phyloP scores from a whole-genome alignment of 2,888 invertebrate species.

The Amphimallon solstitiale region DNA sequence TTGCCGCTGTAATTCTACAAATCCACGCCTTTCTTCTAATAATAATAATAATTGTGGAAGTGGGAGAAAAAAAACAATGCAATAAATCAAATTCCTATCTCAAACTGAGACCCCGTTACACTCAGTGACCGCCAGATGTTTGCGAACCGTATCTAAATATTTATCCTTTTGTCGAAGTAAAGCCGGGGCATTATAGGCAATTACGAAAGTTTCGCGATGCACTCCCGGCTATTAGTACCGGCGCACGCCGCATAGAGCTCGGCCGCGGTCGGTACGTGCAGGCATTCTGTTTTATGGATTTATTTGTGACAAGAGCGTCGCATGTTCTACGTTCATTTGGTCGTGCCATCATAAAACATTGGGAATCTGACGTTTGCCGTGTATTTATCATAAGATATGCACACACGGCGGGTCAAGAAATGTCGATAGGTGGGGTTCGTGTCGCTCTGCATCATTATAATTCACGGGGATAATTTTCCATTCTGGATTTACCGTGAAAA shows the following conservation, averaged over 20 bases:
- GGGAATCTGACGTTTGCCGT: slow-evolving; percentile 18
- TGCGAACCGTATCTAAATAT: slow-evolving; percentile 35
- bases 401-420: neutral
- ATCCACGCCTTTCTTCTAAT: slow-evolving; percentile 21
- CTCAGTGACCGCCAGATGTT: slow-evolving; percentile 33
- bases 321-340: neutral
- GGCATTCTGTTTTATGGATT: slow-evolving; percentile 31
- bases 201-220: slow-evolving; percentile 34
- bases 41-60: no score
- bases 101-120: slow-evolving; percentile 21
- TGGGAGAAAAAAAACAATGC: slow-evolving; percentile 29
- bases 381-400: slow-evolving; percentile 3
- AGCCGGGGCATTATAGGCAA: slow-evolving; percentile 31
- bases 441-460: slow-evolving; percentile 25
- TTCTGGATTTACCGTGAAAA: no score
- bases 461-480: slow-evolving; percentile 28
- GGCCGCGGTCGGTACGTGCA: slow-evolving; percentile 26
- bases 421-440: slow-evolving; percentile 30
- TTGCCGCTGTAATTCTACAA: slow-evolving; percentile 16
- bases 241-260: slow-evolving; percentile 7
- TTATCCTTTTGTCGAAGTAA: slow-evolving; percentile 32
- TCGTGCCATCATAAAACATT: neutral
- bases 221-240: slow-evolving; percentile 6
- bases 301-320: slow-evolving; percentile 29
- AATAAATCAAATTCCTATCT: slow-evolving; percentile 34